Conservation (phyloP, 2,797 vertebrate species). For the Crocidura indochinensis region DNA sequence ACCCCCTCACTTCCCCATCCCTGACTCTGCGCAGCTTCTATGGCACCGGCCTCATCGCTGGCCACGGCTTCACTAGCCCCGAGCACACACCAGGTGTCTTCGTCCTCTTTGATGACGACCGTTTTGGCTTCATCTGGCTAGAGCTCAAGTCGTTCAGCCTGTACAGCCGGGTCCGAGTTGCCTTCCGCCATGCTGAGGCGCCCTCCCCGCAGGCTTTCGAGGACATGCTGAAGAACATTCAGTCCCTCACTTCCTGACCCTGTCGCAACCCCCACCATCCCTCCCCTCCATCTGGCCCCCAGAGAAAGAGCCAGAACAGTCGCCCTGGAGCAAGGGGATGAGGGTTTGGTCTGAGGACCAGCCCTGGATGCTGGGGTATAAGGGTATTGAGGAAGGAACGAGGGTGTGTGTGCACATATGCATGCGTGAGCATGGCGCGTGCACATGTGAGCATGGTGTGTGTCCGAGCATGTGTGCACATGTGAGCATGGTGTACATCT, state of each 20-base stretch:
- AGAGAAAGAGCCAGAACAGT: no score
- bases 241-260: slow-evolving; percentile 96
- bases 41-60: slow-evolving; percentile 97
- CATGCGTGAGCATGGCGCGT: no score
- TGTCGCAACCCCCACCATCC: neutral
- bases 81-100: slow-evolving; percentile 97
- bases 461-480: no score
- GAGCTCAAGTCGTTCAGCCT: slow-evolving; percentile 99
- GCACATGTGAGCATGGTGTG: no score
- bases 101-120: slow-evolving; percentile 96
- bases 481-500: no score
- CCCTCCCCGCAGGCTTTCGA: slow-evolving; percentile 96
- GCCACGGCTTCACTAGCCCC: slow-evolving; percentile 98
- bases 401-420: no score
- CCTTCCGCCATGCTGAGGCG: slow-evolving; percentile 94
- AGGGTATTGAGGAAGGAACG: no score
- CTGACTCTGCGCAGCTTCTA: slow-evolving; percentile 93
- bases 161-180: slow-evolving; percentile 97
- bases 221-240: slow-evolving; percentile 98
- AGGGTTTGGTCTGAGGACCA: no score
- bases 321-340: no score
- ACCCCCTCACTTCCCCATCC: neutral
- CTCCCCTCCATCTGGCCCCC: no score
- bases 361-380: no score
- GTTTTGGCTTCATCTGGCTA: slow-evolving; percentile 99